phyloP scores from a whole-genome alignment of 2,888 invertebrate genomes.

The Trachelus stipa region DNA sequence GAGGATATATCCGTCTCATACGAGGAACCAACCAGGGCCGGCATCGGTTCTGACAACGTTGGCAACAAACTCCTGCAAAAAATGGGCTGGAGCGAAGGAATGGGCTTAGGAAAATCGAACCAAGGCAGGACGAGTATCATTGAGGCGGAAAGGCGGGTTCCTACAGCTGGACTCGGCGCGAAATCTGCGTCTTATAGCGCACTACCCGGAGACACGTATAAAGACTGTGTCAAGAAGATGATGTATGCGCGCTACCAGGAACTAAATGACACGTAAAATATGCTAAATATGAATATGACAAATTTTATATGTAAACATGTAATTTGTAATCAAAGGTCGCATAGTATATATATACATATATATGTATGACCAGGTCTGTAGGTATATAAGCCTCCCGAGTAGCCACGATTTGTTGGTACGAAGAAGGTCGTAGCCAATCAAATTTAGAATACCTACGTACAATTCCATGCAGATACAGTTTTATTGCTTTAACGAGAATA shows the following conservation, averaged over 20 bases:
- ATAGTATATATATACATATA: neutral
- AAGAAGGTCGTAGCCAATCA: neutral
- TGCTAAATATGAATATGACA: neutral
- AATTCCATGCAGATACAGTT: neutral
- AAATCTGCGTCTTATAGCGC: constrained; percentile 82
- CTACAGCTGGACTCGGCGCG: constrained; percentile 88
- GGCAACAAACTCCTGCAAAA: constrained; percentile 96
- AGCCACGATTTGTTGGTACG: neutral
- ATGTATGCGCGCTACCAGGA: constrained; percentile 91
- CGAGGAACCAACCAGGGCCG: constrained; percentile 73
- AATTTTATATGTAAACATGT: neutral
- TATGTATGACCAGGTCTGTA: neutral
- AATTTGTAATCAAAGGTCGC: neutral
- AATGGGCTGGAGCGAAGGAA: constrained; percentile 99
- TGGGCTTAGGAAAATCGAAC: constrained; percentile 92
- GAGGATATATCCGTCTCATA: constrained; percentile 65
- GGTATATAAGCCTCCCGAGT: neutral
- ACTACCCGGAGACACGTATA: constrained; percentile 86
- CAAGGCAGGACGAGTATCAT: constrained; percentile 95
- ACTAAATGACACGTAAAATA: constrained; percentile 71
- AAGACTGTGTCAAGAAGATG: constrained; percentile 90
- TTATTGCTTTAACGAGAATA: neutral
- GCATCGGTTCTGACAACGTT: constrained; percentile 89
- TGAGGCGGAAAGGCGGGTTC: constrained; percentile 74
- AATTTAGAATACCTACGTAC: neutral